Percentiles rank a stretch among this genome's conserved stretches.
Evolutionary conservation across 2,113 vertebrate genomes (phyloP).

Genomic region (Callospermophilus lateralis): DNA sequence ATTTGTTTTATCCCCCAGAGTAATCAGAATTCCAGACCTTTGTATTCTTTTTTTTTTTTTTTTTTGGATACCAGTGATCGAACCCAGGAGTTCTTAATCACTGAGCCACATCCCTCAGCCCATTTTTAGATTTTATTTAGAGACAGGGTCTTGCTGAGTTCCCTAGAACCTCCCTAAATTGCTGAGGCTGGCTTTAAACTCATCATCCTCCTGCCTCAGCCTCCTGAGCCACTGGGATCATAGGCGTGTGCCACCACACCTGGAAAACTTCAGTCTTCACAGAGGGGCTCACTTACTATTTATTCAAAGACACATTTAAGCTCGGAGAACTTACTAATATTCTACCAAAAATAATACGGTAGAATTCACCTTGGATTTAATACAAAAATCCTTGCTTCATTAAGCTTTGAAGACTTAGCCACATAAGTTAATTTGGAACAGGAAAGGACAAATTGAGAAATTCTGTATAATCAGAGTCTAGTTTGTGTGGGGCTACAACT

Average conservation of each 20-base stretch:
- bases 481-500: background rate
- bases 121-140: too few species aligned
- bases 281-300: background rate
- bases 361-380: background rate
- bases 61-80: too few species aligned
- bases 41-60: too few species aligned
- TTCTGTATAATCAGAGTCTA: background rate
- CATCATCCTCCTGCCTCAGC: too few species aligned
- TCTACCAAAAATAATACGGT: background rate
- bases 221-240: too few species aligned
- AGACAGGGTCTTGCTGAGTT: too few species aligned
- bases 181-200: too few species aligned
- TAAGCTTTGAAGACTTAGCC: background rate
- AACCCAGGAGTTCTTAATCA: too few species aligned
- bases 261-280: background rate
- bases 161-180: too few species aligned
- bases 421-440: background rate
- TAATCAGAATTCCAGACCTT: background rate
- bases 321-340: background rate
- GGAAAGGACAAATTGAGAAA: background rate
- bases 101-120: too few species aligned
- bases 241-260: too few species aligned
- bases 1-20: background rate
- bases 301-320: background rate
- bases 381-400: background rate